Percentiles rank a stretch among this genome's conserved stretches.
These are phyloP conservation scores for Dynastes tityus DNA, from an alignment of 2,888 invertebrate genomes.

Conservation along the genomic window DNA sequence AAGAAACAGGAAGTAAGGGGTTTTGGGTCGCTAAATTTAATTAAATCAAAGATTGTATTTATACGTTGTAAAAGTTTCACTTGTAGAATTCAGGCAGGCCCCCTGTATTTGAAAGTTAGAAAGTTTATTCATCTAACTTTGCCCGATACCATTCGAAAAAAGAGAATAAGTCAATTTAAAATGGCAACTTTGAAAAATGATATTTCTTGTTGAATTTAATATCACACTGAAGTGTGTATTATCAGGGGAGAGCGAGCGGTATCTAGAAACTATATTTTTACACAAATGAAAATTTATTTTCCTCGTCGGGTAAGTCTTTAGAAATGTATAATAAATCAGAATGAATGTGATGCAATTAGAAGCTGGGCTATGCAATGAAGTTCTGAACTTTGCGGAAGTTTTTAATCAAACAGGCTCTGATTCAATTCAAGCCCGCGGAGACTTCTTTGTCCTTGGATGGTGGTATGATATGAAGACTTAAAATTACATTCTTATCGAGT, in stretches of 20 bases:
- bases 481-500: conserved; percentile 67
- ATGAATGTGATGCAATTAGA: conserved; percentile 66
- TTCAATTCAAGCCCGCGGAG: conserved; percentile 66
- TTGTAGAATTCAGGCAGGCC: conserved; percentile 16
- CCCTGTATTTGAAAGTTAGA: conserved; percentile 40
- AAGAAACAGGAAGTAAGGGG: conserved; percentile 11
- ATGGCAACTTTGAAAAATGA: conserved; percentile 41
- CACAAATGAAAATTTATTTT: conserved; percentile 50
- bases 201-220: conserved; percentile 46
- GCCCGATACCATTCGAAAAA: conserved; percentile 46
- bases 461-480: conserved; percentile 64
- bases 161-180: conserved; percentile 35
- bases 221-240: conserved; percentile 39
- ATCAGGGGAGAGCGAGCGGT: background rate
- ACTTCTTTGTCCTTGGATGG: conserved; percentile 64
- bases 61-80: conserved; percentile 42
- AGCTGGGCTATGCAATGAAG: conserved; percentile 63
- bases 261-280: conserved; percentile 47
- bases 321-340: conserved; percentile 66
- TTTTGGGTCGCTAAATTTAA: conserved; percentile 32
- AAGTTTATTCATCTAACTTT: conserved; percentile 47
- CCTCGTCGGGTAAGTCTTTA: conserved; percentile 57
- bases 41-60: conserved; percentile 46
- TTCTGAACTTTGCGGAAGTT: conserved; percentile 65
- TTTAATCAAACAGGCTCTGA: conserved; percentile 68